phyloP scores from a whole-genome alignment of 2,113 vertebrate genomes.

The Otocyon megalotis region DNA sequence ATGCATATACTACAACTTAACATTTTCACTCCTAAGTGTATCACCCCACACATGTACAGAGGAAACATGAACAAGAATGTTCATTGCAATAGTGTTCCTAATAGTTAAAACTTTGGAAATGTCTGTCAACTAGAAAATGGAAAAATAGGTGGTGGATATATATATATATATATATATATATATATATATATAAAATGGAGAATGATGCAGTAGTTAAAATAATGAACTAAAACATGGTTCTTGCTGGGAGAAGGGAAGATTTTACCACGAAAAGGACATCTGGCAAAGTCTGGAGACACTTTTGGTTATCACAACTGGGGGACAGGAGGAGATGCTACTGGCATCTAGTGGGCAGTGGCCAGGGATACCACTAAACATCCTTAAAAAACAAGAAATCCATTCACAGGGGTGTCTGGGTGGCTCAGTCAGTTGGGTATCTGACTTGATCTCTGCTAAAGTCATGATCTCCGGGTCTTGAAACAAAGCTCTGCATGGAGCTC shows the following conservation, averaged over 20 bases:
- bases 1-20: slow-evolving; percentile 27
- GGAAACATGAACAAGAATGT: slow-evolving; percentile 8
- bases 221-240: slow-evolving; percentile 40
- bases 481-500: neutral
- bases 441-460: neutral
- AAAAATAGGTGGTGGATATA: slow-evolving; percentile 7
- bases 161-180: neutral
- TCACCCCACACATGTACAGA: neutral
- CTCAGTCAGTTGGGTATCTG: neutral
- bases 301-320: neutral
- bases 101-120: slow-evolving; percentile 27
- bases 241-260: neutral
- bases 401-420: neutral
- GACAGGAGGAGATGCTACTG: neutral
- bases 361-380: neutral
- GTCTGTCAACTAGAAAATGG: neutral
- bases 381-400: neutral
- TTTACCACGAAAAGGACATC: neutral
- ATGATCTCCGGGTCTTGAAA: neutral
- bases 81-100: slow-evolving; percentile 29
- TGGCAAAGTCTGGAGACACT: neutral
- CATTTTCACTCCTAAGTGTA: slow-evolving; percentile 20
- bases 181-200: neutral
- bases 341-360: neutral
- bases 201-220: slow-evolving; percentile 18